Conservation (phyloP, 2,113 vertebrate species). For the Nymphicus hollandicus region DNA sequence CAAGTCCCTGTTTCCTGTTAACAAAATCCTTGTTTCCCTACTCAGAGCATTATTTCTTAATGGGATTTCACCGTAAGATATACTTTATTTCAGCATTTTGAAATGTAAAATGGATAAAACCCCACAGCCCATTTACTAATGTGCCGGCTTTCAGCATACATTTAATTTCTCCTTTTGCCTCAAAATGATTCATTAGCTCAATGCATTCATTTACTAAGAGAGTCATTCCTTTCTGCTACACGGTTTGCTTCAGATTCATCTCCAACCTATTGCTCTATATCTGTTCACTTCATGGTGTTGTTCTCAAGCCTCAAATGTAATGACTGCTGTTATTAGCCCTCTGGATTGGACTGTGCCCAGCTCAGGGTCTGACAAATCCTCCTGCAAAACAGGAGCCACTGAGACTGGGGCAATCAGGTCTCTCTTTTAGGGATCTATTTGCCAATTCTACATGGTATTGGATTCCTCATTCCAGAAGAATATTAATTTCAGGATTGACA, state of each 20-base stretch:
- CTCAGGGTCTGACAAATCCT: background rate
- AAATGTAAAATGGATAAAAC: slow-evolving; percentile 7
- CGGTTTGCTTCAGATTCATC: background rate
- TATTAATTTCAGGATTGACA: background rate
- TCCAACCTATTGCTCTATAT: background rate
- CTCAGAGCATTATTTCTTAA: background rate
- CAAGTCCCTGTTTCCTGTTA: background rate
- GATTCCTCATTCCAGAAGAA: background rate
- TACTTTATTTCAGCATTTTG: background rate
- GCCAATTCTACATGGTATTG: background rate
- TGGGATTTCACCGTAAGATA: background rate
- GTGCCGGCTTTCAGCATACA: background rate
- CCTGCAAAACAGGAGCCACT: background rate
- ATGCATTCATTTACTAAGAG: background rate
- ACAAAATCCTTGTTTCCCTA: background rate
- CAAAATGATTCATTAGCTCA: slow-evolving; percentile 29
- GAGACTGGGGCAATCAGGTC: background rate
- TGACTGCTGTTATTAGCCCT: background rate
- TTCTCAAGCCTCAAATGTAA: background rate
- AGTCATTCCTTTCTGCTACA: background rate
- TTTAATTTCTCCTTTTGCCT: slow-evolving; percentile 46
- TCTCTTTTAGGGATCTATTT: background rate
- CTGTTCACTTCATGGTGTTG: background rate
- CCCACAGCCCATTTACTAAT: background rate
- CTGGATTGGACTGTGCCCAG: background rate